Conservation (phyloP, 2,113 vertebrate genomes). For the Eonycteris spelaea region DNA sequence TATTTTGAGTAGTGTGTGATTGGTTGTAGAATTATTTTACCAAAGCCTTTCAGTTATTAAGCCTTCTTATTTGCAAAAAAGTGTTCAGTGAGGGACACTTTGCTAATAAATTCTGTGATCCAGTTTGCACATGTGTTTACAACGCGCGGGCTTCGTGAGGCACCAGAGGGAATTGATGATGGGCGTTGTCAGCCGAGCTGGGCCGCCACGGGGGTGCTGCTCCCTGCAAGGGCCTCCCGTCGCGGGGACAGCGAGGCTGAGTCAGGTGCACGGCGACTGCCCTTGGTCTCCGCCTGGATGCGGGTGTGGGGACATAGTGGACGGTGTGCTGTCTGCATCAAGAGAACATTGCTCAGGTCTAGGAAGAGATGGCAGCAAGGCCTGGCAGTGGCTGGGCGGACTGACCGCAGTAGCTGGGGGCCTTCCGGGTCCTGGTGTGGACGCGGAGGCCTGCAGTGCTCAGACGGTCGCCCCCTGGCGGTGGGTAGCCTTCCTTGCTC, state of each 20-base stretch:
- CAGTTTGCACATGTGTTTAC: accelerated
- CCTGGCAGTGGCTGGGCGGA: too few species aligned
- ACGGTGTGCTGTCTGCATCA: too few species aligned
- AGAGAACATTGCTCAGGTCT: too few species aligned
- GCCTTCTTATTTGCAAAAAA: neutral
- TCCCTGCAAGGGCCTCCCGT: accelerated
- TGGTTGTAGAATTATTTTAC: neutral
- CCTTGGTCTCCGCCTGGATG: neutral
- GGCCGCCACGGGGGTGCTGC: accelerated
- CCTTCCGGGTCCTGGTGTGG: accelerated
- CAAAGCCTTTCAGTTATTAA: neutral
- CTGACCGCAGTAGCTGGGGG: neutral
- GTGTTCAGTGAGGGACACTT: neutral
- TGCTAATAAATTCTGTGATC: accelerated
- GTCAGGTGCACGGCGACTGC: neutral
- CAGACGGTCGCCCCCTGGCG: accelerated
- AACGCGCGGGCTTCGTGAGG: accelerated
- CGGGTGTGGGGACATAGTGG: accelerated
- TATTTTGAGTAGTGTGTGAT: neutral
- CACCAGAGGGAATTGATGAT: accelerated
- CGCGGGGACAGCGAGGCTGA: accelerated
- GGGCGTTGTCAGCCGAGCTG: neutral
- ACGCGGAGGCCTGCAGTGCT: neutral
- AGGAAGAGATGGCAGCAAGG: too few species aligned
- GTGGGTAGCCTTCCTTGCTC: accelerated